phyloP scores from a whole-genome alignment of 1,140 invertebrate species.

The Anastatus disparis region DNA sequence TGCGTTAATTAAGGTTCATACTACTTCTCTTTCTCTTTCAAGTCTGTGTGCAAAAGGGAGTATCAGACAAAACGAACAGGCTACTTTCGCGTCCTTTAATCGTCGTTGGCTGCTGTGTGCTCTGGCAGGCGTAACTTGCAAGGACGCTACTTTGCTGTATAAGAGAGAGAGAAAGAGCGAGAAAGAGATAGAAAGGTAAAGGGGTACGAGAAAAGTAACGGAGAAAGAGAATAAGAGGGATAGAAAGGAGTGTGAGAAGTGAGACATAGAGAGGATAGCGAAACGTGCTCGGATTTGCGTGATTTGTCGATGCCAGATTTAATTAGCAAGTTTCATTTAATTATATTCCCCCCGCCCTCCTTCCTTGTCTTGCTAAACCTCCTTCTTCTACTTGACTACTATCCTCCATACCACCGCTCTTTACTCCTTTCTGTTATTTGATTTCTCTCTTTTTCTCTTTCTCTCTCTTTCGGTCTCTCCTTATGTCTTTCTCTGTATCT shows the following conservation, averaged over 20 bases:
- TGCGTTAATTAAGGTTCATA: constrained; percentile 34
- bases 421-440: background rate
- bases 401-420: background rate
- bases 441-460: constrained; percentile 30
- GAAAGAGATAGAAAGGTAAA: too few species aligned
- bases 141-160: too few species aligned
- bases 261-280: too few species aligned
- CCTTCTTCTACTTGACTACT: too few species aligned
- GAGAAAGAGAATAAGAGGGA: too few species aligned
- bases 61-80: background rate
- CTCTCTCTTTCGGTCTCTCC: constrained; percentile 15
- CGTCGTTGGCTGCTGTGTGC: background rate
- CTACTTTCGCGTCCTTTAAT: constrained; percentile 25
- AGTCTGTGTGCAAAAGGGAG: background rate
- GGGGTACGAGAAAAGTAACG: too few species aligned
- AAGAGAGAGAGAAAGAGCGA: too few species aligned
- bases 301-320: constrained; percentile 54
- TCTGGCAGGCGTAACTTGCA: constrained; percentile 16
- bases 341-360: constrained; percentile 39
- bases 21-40: background rate
- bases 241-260: too few species aligned
- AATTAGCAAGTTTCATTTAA: constrained; percentile 58
- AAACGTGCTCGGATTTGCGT: constrained; percentile 34
- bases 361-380: background rate
- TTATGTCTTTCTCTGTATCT: background rate